phyloP scores from a whole-genome alignment of 2,888 invertebrate genomes.

The Caenorhabditis wallacei region DNA sequence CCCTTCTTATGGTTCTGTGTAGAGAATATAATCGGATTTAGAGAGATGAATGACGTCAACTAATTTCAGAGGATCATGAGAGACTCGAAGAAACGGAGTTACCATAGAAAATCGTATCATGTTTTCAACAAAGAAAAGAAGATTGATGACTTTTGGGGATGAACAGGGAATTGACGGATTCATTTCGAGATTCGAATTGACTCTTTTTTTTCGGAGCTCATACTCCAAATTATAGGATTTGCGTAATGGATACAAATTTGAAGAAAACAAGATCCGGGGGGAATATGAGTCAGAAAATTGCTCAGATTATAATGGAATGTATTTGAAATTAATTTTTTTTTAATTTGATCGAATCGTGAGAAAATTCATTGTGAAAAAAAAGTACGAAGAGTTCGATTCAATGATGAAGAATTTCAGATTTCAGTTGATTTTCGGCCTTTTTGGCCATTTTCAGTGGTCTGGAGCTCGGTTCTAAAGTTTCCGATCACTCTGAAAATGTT shows the following conservation, averaged over 20 bases:
- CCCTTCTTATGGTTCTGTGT: conserved; percentile 25
- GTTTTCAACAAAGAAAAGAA: conserved; percentile 10
- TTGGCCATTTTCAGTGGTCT: no score
- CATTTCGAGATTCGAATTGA: conserved; percentile 38
- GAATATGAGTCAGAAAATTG: conserved; percentile 7
- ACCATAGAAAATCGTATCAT: conserved; percentile 33
- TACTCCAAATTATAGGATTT: background rate
- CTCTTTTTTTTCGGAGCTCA: conserved; percentile 4
- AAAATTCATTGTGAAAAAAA: no score
- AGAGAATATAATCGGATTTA: conserved; percentile 45
- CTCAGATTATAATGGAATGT: background rate
- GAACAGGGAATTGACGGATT: conserved; percentile 39
- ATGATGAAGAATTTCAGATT: no score
- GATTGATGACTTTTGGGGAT: conserved; percentile 29
- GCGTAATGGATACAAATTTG: background rate
- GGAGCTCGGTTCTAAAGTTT: no score
- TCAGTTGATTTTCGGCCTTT: no score
- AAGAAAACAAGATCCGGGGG: background rate
- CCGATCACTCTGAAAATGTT: no score
- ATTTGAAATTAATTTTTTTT: no score
- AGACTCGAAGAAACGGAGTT: conserved; percentile 1
- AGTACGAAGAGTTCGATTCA: no score
- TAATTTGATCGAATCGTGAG: background rate
- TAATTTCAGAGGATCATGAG: conserved; percentile 1
- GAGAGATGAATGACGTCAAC: conserved; percentile 44